phyloP scores from a whole-genome alignment of 1,140 invertebrate genomes.

The Brachionus rotundiformis region DNA sequence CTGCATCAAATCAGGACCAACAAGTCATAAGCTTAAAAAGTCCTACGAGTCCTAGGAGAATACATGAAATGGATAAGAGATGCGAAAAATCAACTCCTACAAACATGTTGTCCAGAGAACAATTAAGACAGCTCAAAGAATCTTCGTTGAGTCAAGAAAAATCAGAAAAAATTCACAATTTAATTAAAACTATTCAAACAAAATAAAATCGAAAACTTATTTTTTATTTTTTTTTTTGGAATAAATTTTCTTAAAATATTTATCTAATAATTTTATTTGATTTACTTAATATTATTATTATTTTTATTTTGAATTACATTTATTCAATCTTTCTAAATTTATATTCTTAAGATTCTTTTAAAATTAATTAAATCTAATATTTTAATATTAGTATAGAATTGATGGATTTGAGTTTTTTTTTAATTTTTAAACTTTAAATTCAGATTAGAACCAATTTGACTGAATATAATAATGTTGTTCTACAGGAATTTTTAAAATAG shows the following conservation, averaged over 20 bases:
- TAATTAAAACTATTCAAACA: background rate
- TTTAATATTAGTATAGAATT: no score
- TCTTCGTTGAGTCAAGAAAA: background rate
- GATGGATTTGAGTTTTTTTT: no score
- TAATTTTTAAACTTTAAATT: no score
- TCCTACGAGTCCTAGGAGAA: background rate
- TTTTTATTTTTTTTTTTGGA: background rate
- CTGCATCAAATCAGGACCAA: background rate
- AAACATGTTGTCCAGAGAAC: background rate
- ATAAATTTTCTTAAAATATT: background rate
- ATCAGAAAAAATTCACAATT: background rate
- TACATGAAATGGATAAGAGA: background rate
- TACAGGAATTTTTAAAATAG: background rate
- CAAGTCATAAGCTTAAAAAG: background rate
- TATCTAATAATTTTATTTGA: no score
- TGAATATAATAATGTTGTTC: no score
- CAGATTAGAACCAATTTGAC: no score
- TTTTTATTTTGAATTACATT: no score
- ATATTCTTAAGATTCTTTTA: no score
- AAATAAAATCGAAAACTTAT: background rate
- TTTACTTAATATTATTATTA: no score
- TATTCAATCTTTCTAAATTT: no score
- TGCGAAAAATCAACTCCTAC: background rate
- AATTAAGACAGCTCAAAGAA: background rate
- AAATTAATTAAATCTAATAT: no score